Evolutionary conservation across 92 coral and sea anemone species (phyloP).

Genomic region (Metridium senile): DNA sequence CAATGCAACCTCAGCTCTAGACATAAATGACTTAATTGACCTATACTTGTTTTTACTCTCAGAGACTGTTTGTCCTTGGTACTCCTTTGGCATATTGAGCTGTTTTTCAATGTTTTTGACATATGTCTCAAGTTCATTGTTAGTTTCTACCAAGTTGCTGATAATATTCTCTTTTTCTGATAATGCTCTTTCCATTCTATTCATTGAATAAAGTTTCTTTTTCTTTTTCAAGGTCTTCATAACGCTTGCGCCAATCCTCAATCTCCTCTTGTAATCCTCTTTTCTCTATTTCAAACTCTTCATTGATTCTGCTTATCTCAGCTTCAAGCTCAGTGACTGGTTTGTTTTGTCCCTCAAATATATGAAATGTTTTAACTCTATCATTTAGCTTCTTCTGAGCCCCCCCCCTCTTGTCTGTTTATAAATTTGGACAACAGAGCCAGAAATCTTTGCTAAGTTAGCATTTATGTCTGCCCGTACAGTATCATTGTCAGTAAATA

Average conservation of each 20-base stretch:
- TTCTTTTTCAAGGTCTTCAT: constrained; percentile 45
- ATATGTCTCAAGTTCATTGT: constrained; percentile 26
- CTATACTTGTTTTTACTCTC: constrained; percentile 34
- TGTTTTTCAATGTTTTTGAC: constrained; percentile 20
- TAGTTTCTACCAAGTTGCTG: constrained; percentile 32
- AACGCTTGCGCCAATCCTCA: constrained; percentile 35
- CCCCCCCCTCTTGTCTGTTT: not conserved
- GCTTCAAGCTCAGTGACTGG: not conserved
- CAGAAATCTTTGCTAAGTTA: not conserved
- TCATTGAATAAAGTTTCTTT: constrained; percentile 43
- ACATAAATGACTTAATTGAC: constrained; percentile 36
- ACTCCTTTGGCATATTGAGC: constrained; percentile 12
- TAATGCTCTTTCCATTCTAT: constrained; percentile 30
- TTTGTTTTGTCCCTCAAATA: not conserved
- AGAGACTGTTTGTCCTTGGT: constrained; percentile 29
- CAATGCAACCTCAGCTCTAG: constrained; percentile 38
- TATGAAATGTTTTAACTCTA: not conserved
- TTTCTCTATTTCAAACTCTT: not conserved
- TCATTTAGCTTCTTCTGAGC: not conserved
- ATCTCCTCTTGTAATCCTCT: constrained; percentile 11
- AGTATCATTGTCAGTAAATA: no score
- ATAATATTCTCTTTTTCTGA: constrained; percentile 25
- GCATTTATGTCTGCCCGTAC: not conserved
- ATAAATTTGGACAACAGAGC: not conserved
- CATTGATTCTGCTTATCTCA: not conserved